phyloP scores from a whole-genome alignment of 1,140 invertebrate species.

The Drosophila funebris region DNA sequence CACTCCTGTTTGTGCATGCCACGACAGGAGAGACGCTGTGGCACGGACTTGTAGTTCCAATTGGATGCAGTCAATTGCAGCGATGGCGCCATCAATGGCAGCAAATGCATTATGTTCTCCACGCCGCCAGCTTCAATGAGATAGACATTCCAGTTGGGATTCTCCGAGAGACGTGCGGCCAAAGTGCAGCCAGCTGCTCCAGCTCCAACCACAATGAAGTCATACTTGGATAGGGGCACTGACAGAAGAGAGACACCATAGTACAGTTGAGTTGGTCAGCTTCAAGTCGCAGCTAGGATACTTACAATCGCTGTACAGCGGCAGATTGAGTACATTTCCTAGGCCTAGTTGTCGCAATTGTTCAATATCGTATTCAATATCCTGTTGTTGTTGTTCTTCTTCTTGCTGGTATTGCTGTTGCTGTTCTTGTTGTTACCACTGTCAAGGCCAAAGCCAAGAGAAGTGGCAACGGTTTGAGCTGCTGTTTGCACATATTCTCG shows the following conservation, averaged over 20 bases:
- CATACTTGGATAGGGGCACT: conserved; percentile 85
- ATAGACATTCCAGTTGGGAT: conserved; percentile 85
- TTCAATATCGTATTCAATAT: conserved; percentile 12
- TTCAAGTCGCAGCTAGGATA: too few species aligned
- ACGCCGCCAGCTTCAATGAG: conserved; percentile 88
- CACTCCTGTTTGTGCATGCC: conserved; percentile 85
- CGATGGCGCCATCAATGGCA: conserved; percentile 87
- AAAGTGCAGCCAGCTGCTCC: conserved; percentile 93
- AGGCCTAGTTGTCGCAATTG: conserved; percentile 44
- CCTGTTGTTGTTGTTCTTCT: neutral
- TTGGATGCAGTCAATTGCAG: conserved; percentile 86
- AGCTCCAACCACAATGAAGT: conserved; percentile 94
- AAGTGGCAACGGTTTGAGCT: conserved; percentile 10
- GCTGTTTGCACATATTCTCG: conserved; percentile 22
- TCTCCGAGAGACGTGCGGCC: conserved; percentile 89
- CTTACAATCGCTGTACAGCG: conserved; percentile 65
- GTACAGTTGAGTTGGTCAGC: too few species aligned
- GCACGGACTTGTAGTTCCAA: conserved; percentile 89
- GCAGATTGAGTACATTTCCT: conserved; percentile 61
- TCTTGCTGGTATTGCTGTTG: too few species aligned
- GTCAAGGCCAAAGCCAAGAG: conserved; percentile 12
- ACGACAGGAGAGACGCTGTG: conserved; percentile 86
- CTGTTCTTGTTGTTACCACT: neutral
- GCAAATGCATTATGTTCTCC: conserved; percentile 88
- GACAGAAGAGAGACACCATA: neutral